These are phyloP conservation scores for Didymodactylos carnosus DNA, from an alignment of 2,888 invertebrate species.

Conservation along the genomic window DNA sequence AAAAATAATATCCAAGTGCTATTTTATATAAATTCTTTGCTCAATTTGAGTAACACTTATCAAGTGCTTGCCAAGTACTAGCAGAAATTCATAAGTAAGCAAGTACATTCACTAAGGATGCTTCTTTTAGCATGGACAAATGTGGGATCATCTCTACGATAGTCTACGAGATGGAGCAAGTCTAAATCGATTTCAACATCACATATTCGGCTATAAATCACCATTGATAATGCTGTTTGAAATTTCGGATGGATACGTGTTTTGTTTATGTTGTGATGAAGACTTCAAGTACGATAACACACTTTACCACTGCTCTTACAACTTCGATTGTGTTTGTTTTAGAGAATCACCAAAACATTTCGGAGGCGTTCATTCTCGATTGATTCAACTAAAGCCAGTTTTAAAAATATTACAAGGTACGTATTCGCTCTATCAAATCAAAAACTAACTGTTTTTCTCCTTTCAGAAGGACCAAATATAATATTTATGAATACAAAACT, in stretches of 20 bases:
- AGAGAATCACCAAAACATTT: background rate
- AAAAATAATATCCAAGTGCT: too few relatives aligned
- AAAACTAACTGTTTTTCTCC: too few relatives aligned
- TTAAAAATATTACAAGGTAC: background rate
- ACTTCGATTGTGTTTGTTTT: background rate
- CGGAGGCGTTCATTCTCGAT: background rate
- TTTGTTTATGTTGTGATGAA: background rate
- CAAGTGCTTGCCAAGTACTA: too few relatives aligned
- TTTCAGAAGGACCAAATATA: background rate
- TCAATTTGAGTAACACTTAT: too few relatives aligned
- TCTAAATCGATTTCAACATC: background rate
- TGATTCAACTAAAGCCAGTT: background rate
- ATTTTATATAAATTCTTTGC: too few relatives aligned
- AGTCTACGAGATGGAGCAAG: background rate
- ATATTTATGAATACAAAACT: background rate
- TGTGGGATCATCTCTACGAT: background rate
- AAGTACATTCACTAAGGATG: too few relatives aligned
- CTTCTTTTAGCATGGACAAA: background rate
- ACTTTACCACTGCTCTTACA: background rate
- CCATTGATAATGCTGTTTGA: background rate
- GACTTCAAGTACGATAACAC: background rate
- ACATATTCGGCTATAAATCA: background rate
- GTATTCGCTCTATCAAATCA: background rate
- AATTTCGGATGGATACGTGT: background rate
- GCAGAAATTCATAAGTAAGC: too few relatives aligned